Evolutionary conservation across 2,113 vertebrate genomes (phyloP).

Genomic region (Corythornis madagascariensis): DNA sequence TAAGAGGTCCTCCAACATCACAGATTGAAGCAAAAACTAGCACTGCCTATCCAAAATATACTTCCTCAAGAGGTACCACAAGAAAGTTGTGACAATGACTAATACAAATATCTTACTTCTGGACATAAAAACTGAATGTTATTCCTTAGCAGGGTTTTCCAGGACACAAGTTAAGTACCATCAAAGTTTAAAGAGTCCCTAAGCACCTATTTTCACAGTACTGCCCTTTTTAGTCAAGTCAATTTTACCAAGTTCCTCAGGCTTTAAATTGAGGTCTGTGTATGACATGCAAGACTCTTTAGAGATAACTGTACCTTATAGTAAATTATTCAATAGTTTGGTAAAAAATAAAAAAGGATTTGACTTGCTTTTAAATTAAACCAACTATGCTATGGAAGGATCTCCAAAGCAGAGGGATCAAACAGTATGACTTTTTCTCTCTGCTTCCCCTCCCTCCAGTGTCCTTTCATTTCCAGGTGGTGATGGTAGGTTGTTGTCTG

Average conservation of each 20-base stretch:
- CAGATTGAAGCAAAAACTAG: not conserved
- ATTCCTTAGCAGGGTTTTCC: not conserved
- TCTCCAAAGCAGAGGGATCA: not conserved
- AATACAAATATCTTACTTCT: not conserved
- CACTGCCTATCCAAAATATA: not conserved
- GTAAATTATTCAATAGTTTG: not conserved
- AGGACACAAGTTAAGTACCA: not conserved
- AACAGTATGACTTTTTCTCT: not conserved
- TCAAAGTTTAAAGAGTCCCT: not conserved
- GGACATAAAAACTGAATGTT: not conserved
- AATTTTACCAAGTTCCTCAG: not conserved
- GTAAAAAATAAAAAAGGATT: fast-evolving
- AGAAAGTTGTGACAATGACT: not conserved
- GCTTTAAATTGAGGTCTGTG: not conserved
- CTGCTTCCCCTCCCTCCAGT: not conserved
- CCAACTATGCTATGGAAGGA: not conserved
- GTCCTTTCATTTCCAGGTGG: not conserved
- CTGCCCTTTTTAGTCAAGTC: not conserved
- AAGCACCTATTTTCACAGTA: not conserved
- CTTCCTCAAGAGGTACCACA: not conserved
- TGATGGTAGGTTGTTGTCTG: too few relatives aligned
- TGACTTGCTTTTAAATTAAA: not conserved
- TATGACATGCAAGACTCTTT: not conserved
- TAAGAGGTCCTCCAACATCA: not conserved
- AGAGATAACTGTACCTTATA: not conserved